Evolutionary conservation across 2,797 vertebrate species (phyloP).

Genomic region (Peromyscus aztecus): DNA sequence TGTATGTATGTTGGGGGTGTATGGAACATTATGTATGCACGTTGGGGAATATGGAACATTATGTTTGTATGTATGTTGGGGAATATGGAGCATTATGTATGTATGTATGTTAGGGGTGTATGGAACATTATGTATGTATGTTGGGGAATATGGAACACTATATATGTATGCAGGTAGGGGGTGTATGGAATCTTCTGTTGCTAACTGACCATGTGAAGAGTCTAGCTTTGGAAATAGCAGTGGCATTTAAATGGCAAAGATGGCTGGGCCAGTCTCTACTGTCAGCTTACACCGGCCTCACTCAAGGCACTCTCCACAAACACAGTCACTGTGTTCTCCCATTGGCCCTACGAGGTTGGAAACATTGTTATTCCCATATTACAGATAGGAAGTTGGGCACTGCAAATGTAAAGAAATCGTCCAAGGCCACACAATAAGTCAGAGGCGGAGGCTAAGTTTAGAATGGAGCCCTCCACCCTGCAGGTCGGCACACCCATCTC

Average conservation of each 20-base stretch:
- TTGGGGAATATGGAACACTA: background rate
- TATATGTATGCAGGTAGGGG: background rate
- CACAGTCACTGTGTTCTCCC: background rate
- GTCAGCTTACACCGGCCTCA: no score
- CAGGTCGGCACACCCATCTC: background rate
- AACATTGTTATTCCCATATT: background rate
- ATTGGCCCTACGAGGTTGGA: background rate
- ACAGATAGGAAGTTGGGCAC: background rate
- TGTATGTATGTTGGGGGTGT: no score
- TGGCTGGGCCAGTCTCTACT: background rate
- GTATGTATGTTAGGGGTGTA: no score
- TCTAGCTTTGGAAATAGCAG: background rate
- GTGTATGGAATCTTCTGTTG: background rate
- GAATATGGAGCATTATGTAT: background rate
- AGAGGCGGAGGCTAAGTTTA: background rate
- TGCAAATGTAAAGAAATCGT: background rate
- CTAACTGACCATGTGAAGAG: background rate
- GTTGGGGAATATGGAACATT: background rate
- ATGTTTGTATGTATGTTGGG: background rate
- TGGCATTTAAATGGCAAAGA: background rate
- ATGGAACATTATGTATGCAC: no score
- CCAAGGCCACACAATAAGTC: background rate
- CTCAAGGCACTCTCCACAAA: background rate
- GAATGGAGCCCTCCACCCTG: no score
- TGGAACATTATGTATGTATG: background rate